Evolutionary conservation across 1,140 invertebrate genomes (phyloP).

Genomic region (Trachelipus rathkii): DNA sequence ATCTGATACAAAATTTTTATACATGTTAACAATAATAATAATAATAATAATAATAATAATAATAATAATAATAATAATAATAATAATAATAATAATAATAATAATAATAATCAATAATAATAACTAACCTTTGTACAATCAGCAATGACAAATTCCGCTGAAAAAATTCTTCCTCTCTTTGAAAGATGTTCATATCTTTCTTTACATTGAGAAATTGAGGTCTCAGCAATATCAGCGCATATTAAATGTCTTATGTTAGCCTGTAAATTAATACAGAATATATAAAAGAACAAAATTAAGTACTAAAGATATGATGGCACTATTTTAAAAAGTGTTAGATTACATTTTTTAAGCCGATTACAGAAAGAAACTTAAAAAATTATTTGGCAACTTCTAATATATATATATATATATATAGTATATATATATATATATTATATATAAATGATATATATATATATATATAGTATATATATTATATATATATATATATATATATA

Average conservation of each 20-base stretch:
- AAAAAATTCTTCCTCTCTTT: constrained; percentile 57
- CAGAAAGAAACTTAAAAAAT: too few relatives aligned
- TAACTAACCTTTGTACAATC: constrained; percentile 77
- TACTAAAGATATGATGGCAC: too few relatives aligned
- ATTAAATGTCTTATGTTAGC: constrained; percentile 74
- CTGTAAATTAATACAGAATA: constrained; percentile 29
- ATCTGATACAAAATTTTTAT: too few relatives aligned
- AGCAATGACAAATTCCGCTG: constrained; percentile 85
- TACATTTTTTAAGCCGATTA: too few relatives aligned
- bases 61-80: constrained; percentile 12
- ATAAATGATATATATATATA: too few relatives aligned
- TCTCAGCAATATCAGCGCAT: constrained; percentile 88
- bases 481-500: too few relatives aligned
- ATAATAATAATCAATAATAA: constrained; percentile 24
- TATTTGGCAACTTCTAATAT: too few relatives aligned
- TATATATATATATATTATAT: too few relatives aligned
- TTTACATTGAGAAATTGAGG: constrained; percentile 79
- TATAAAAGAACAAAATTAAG: background rate
- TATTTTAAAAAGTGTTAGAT: too few relatives aligned
- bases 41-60: constrained; percentile 18
- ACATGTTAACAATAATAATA: background rate
- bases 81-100: constrained; percentile 19
- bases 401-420: too few relatives aligned
- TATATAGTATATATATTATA: too few relatives aligned
- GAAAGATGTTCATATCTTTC: constrained; percentile 55